Evolutionary conservation across 2,888 invertebrate genomes (phyloP), one percentile per base, ranked within the genome.

Genomic region (Arctia plantaginis): DNA sequence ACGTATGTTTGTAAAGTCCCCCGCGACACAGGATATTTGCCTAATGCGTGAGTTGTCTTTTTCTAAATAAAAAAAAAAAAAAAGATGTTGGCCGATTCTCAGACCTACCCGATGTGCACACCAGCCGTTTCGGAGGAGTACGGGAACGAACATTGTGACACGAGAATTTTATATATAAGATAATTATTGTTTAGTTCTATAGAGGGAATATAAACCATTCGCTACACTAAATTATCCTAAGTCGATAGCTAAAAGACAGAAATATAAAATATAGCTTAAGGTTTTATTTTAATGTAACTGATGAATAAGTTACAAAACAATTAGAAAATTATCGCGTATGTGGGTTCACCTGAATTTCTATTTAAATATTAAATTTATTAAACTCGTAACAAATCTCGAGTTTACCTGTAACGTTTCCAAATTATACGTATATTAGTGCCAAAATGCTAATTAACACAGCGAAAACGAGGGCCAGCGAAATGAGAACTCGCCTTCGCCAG

Each of bases 391-490:
- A 81, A 84, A 83, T 80, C 80, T 81, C 77, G 83, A 82, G 77
- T 81, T 80, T 82, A 83, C 86, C 81, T 82, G 82, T 77, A 75
- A 80, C 80, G 79, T 78, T 90, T 89, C 90, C 90, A 93, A 93
- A 92, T 94, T 91, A 92, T 91, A 90, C 89, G 89, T 90, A 91
- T 90, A 89, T 93, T 93, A 93, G 93, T 92, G 93, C 93, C 94
- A 94, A 94, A 94, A 94, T 93, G 93, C 94, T 95, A 95, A 95
- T 95, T 94, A 94, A 93, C 93, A 93, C 90, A 88, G 88, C 89
- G 87, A 89, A 90, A 92, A 92, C 89, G 92, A 89, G 88, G 90
- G 87, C 87, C 90, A 89, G 92, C 91, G 87, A 93, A 94, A 93
- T 92, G 93, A 94, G 93, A 89, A 89, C 88, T 87, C 89, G 80